Evolutionary conservation across 2,888 invertebrate genomes (phyloP), one percentile per base, ranked within the genome.

Genomic region (Platycnemis pennipes): DNA sequence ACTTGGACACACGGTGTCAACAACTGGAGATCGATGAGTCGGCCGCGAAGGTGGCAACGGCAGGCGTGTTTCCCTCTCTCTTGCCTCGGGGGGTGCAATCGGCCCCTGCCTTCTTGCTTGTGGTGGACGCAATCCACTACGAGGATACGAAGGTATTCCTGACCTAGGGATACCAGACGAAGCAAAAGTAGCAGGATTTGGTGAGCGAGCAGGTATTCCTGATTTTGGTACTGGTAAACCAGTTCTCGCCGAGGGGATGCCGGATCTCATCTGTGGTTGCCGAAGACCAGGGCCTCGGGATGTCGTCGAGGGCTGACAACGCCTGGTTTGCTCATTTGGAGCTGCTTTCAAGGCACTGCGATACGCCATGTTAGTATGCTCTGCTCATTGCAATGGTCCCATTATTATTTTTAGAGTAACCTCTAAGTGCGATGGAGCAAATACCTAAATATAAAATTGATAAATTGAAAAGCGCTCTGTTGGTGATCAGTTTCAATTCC

Each of bases 191-290:
- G 46, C 11, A 31, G 46, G 31, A 16, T 49, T 49, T 31, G 11
- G 88, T 13, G 37, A 3, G 19, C 49, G 46, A 49, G 49, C 26
- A 22, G 46, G n/a, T 89, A 16, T 31, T 31, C 31, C 49, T 53
- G 53, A 31, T 87, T n/a, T 89, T 53, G 49, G 42, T 37, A 42
- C 42, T 2, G 42, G 37, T 42, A 42, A 22, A 31, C 22, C 42
- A 19, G 91, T 22, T 91, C 56, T 69, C 11, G 63, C 63, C n/a
- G 45, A 63, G 45, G 87, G 77, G 37, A 77, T 87, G 63, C 91
- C 91, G 1, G 69, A n/a, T 91, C 91, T 69, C 5, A 44, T n/a
- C 69, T 69, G 63, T 11, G 91, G 45, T 7, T 22, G 22, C 37
- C 91, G 31, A 42, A 63, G 7, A 1, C 63, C 91, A 63, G 63